phyloP scores from a whole-genome alignment of 92 coral and sea anemone species.

The Muricea muricata region DNA sequence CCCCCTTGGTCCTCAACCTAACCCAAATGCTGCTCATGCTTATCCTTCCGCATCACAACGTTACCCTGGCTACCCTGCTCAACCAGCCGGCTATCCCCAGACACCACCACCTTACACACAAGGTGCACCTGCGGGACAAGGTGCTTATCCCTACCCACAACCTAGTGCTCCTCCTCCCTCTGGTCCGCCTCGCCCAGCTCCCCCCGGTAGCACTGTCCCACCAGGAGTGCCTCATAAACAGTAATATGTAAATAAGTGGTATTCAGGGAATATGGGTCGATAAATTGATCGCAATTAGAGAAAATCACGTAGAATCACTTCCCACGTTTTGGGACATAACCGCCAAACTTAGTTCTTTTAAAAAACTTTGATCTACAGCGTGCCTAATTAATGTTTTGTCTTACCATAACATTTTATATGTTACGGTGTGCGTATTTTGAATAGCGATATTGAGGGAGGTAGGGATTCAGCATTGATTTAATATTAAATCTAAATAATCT shows the following conservation, averaged over 20 bases:
- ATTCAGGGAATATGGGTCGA: not conserved
- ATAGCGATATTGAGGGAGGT: too few relatives aligned
- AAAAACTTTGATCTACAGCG: too few relatives aligned
- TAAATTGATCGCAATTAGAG: too few relatives aligned
- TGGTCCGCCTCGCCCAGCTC: not conserved
- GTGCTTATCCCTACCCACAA: constrained; percentile 60
- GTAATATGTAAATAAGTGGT: not conserved
- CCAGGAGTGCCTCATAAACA: constrained; percentile 5
- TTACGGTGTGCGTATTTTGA: too few relatives aligned
- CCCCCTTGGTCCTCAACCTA: constrained; percentile 21
- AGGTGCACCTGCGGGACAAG: constrained; percentile 48
- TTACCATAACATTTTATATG: too few relatives aligned
- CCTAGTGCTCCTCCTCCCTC: constrained; percentile 88
- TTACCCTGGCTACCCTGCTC: constrained; percentile 23
- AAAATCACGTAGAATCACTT: too few relatives aligned
- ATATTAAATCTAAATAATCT: too few relatives aligned
- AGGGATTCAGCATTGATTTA: too few relatives aligned
- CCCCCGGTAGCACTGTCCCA: not conserved
- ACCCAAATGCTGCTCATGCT: constrained; percentile 20
- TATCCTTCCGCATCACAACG: not conserved
- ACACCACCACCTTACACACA: constrained; percentile 29
- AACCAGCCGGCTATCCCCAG: constrained; percentile 49
- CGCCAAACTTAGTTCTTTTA: too few relatives aligned
- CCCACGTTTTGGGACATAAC: too few relatives aligned
- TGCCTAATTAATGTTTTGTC: too few relatives aligned